phyloP scores from a whole-genome alignment of 2,113 vertebrate species.

The Tupaia tana region DNA sequence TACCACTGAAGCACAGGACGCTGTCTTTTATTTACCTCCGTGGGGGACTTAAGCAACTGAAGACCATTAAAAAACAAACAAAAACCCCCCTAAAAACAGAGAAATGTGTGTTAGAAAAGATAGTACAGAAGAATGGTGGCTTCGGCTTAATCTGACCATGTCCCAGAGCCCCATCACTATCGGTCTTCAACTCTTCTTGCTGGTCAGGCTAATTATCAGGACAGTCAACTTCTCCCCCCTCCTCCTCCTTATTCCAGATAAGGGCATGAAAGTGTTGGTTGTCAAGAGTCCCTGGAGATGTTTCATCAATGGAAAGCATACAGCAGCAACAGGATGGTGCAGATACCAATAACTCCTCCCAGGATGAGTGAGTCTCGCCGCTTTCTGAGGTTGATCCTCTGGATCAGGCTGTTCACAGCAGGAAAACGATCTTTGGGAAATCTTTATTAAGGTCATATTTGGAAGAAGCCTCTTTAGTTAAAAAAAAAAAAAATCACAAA shows the following conservation, averaged over 20 bases:
- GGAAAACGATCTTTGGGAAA: conserved; percentile 93
- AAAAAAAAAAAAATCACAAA: conserved; percentile 14
- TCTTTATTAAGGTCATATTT: conserved; percentile 85
- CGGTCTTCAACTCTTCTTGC: conserved; percentile 68
- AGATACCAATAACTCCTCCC: conserved; percentile 93
- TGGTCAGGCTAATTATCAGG: conserved; percentile 62
- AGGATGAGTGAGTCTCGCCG: conserved; percentile 97
- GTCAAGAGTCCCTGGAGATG: conserved; percentile 81
- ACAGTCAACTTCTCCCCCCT: conserved; percentile 70
- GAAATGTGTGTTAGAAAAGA: conserved; percentile 74
- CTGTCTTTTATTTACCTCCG: conserved; percentile 78
- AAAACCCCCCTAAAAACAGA: conserved; percentile 35
- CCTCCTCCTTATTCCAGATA: conserved; percentile 68
- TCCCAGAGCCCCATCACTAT: conserved; percentile 55
- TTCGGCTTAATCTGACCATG: conserved; percentile 74
- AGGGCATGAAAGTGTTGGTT: conserved; percentile 55
- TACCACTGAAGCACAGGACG: neutral
- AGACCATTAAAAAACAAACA: neutral
- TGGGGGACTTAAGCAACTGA: conserved; percentile 71
- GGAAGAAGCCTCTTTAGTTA: neutral
- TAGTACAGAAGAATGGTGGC: conserved; percentile 80
- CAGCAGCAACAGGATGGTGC: conserved; percentile 95
- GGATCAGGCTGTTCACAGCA: conserved; percentile 97
- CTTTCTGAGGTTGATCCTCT: conserved; percentile 97
- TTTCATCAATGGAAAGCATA: conserved; percentile 95